Evolutionary conservation across 2,113 vertebrate genomes (phyloP).

Genomic region (Actinemys pallida): DNA sequence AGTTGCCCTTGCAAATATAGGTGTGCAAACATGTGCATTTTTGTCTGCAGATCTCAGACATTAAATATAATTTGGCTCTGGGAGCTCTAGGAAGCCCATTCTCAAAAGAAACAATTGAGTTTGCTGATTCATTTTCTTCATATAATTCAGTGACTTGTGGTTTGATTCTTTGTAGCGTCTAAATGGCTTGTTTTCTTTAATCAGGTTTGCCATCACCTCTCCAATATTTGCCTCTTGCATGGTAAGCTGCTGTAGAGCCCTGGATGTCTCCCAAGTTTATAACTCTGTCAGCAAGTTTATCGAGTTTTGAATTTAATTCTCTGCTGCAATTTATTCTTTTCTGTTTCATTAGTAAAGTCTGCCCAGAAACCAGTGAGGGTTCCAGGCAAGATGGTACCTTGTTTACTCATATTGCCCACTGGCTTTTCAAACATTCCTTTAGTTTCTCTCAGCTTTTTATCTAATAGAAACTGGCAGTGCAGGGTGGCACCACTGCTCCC

Average conservation of each 20-base stretch:
- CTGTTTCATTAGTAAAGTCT: background rate
- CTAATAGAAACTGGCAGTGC: background rate
- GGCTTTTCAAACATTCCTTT: background rate
- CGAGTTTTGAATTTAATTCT: background rate
- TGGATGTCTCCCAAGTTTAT: background rate
- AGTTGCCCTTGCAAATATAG: background rate
- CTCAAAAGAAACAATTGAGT: background rate
- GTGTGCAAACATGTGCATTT: background rate
- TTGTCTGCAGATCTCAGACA: background rate
- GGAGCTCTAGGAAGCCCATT: background rate
- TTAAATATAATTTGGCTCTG: background rate
- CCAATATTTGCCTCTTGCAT: background rate
- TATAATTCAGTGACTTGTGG: fast-evolving
- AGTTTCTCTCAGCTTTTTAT: background rate
- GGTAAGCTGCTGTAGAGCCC: background rate
- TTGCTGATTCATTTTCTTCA: fast-evolving
- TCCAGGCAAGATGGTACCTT: background rate
- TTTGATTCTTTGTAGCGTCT: background rate
- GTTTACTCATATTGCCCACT: background rate
- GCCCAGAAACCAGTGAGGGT: background rate
- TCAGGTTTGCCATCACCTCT: background rate
- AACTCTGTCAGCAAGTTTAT: background rate
- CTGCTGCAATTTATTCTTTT: background rate
- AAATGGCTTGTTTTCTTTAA: background rate
- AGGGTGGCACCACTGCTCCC: background rate